Evolutionary conservation across 2,797 vertebrate species (phyloP).

Genomic region (Synaphobranchus kaupii): DNA sequence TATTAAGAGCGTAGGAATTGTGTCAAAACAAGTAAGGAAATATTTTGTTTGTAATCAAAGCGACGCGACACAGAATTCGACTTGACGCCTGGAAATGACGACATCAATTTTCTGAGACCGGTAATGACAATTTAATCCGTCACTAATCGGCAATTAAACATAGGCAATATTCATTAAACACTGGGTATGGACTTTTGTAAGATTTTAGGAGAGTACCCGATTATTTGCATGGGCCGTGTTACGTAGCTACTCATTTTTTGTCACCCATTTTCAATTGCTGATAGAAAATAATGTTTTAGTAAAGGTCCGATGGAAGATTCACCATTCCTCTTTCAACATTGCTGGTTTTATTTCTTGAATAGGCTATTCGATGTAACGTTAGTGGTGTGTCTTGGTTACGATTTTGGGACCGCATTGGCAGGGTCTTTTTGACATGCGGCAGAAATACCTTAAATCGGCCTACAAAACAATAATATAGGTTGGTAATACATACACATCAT

Average conservation of each 20-base stretch:
- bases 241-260: too few species aligned
- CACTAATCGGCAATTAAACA: not conserved
- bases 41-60: constrained; percentile 2
- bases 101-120: not conserved
- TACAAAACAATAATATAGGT: not conserved
- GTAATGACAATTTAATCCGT: not conserved
- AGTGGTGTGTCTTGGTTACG: too few species aligned
- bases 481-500: too few species aligned
- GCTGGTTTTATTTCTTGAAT: too few species aligned
- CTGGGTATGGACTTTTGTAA: not conserved
- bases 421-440: not conserved
- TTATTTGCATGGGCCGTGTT: too few species aligned
- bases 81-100: constrained; percentile 32
- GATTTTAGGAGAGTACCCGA: not conserved
- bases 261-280: too few species aligned
- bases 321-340: too few species aligned
- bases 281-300: too few species aligned
- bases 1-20: not conserved
- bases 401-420: too few species aligned
- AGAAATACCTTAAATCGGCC: too few species aligned
- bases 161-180: not conserved
- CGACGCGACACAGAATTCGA: not conserved
- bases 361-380: too few species aligned
- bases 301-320: too few species aligned
- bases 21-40: not conserved